Percentiles rank a stretch among this genome's conserved stretches.
Conservation (phyloP, 2,797 vertebrate species). For the Paratrypauchen microcephalus region DNA sequence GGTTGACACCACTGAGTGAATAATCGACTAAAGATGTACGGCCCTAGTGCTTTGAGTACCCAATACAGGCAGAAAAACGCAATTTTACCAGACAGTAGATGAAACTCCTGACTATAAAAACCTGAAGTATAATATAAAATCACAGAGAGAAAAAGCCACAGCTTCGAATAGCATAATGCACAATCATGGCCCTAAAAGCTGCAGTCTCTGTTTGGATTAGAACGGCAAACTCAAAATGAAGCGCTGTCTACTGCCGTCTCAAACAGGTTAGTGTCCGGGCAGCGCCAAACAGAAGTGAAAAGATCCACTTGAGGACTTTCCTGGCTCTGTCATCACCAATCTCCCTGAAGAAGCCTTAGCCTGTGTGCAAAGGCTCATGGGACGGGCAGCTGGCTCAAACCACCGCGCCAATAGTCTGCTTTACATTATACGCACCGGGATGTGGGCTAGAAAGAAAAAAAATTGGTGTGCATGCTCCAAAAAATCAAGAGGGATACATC, state of each 20-base stretch:
- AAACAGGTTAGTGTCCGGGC: slow-evolving; percentile 76
- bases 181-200: slow-evolving; percentile 57
- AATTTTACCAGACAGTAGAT: background rate
- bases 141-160: slow-evolving; percentile 34
- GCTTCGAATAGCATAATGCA: slow-evolving; percentile 58
- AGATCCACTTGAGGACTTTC: slow-evolving; percentile 83
- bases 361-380: slow-evolving; percentile 72
- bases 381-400: slow-evolving; percentile 71
- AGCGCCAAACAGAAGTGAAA: slow-evolving; percentile 75
- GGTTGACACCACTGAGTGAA: no score
- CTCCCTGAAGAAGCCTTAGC: slow-evolving; percentile 73
- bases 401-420: slow-evolving; percentile 71
- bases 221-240: slow-evolving; percentile 70
- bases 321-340: slow-evolving; percentile 80
- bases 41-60: background rate
- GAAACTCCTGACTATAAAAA: background rate
- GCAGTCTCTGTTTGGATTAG: slow-evolving; percentile 50
- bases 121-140: background rate
- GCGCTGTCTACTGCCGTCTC: slow-evolving; percentile 65
- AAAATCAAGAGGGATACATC: slow-evolving; percentile 74
- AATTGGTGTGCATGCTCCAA: slow-evolving; percentile 57
- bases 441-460: slow-evolving; percentile 47
- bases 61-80: background rate
- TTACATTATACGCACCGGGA: slow-evolving; percentile 74
- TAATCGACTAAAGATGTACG: no score